A percentile compares a stretch with the other conserved stretches of the same genome.
phyloP scores from a whole-genome alignment of 2,888 invertebrate genomes.

The Pristionchus fissidentatus region DNA sequence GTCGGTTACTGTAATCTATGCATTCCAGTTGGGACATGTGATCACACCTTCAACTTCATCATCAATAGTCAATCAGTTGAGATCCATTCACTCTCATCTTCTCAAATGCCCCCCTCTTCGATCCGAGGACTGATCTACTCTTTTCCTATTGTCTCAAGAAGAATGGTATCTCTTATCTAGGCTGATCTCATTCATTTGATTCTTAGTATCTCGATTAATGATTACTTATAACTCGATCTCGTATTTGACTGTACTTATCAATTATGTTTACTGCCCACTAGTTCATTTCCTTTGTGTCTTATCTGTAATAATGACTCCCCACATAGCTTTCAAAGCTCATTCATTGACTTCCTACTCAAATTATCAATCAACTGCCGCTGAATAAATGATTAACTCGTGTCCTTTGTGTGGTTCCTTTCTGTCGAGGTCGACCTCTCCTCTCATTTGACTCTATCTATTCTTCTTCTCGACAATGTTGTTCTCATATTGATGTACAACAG shows the following conservation, averaged over 20 bases:
- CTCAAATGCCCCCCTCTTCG: neutral
- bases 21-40: neutral
- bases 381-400: neutral
- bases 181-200: neutral
- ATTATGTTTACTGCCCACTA: neutral
- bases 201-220: neutral
- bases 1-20: no score
- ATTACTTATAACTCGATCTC: no score
- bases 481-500: no score
- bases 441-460: neutral
- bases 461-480: no score
- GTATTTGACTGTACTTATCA: slow-evolving; percentile 7
- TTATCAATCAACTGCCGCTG: no score
- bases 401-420: neutral
- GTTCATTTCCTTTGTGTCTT: neutral
- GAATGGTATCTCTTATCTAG: neutral
- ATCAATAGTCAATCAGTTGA: slow-evolving; percentile 1
- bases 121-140: neutral
- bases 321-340: neutral
- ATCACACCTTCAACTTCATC: neutral
- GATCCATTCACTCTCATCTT: slow-evolving; percentile 8
- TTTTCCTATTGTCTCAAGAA: neutral
- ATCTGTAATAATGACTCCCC: slow-evolving; percentile 6
- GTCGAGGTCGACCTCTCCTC: slow-evolving; percentile 9
- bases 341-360: neutral